Conservation (phyloP, 2,888 invertebrate genomes). For the Pseudoips prasinana region DNA sequence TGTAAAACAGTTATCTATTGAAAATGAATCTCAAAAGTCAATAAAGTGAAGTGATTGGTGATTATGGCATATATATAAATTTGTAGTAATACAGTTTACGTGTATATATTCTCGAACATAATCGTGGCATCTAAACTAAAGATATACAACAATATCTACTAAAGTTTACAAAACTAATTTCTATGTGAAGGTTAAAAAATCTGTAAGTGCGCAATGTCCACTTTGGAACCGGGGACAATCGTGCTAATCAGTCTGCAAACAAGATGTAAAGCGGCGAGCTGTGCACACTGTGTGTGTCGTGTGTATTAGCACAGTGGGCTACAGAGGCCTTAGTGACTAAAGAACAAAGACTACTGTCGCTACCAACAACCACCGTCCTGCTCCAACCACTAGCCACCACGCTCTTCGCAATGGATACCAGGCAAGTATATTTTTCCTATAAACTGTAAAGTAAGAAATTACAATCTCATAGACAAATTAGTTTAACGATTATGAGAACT, state of each 20-base stretch:
- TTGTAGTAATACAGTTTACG: slow-evolving; percentile 26
- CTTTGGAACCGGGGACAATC: slow-evolving; percentile 65
- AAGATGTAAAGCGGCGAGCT: slow-evolving; percentile 60
- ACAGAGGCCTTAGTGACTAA: slow-evolving; percentile 49
- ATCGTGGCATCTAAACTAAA: slow-evolving; percentile 42
- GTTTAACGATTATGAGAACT: too few species aligned
- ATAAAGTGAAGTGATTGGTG: slow-evolving; percentile 25
- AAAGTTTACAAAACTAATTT: slow-evolving; percentile 61
- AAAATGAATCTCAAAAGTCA: not conserved
- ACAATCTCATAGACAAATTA: too few species aligned
- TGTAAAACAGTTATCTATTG: slow-evolving; percentile 5
- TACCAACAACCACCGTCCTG: slow-evolving; percentile 41
- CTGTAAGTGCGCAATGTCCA: slow-evolving; percentile 75
- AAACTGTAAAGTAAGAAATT: not conserved
- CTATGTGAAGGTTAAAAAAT: slow-evolving; percentile 68
- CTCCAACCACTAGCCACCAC: slow-evolving; percentile 33
- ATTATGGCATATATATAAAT: slow-evolving; percentile 22
- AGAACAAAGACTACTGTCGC: slow-evolving; percentile 54
- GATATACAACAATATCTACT: slow-evolving; percentile 46
- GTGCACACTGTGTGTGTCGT: slow-evolving; percentile 56
- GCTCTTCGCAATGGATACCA: slow-evolving; percentile 62
- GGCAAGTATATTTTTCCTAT: slow-evolving; percentile 35
- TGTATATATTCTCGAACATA: slow-evolving; percentile 24
- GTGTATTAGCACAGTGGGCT: slow-evolving; percentile 63
- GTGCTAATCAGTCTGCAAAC: slow-evolving; percentile 75